A percentile compares a stretch with the other conserved stretches of the same genome.
Evolutionary conservation across 2,113 vertebrate genomes (phyloP).

Genomic region (Henicopernis longicauda): DNA sequence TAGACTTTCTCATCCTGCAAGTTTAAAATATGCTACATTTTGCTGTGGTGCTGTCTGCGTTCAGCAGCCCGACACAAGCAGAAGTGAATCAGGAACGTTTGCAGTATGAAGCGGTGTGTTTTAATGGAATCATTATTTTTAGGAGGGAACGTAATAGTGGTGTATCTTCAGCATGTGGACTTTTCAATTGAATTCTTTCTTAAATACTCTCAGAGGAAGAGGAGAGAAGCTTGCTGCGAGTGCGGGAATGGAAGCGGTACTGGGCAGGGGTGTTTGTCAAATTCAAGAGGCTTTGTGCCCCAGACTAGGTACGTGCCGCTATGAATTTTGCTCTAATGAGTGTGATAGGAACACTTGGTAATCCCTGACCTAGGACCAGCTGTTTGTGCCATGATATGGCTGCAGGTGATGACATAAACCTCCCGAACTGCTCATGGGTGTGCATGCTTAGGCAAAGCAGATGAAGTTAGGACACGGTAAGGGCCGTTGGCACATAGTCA

Average conservation of each 20-base stretch:
- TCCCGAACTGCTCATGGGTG: rapidly evolving
- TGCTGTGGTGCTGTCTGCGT: not conserved
- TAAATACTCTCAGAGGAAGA: not conserved
- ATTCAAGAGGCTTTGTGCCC: not conserved
- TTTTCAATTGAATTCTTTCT: not conserved
- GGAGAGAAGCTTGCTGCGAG: not conserved
- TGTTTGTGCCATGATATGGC: rapidly evolving
- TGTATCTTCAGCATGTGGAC: not conserved
- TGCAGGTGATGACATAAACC: rapidly evolving
- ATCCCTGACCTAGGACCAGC: too few relatives aligned
- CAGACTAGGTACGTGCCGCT: rapidly evolving
- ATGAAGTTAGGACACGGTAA: not conserved
- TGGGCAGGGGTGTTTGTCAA: not conserved
- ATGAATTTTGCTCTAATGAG: rapidly evolving
- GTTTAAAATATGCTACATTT: not conserved
- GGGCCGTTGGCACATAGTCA: rapidly evolving
- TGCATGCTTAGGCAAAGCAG: not conserved
- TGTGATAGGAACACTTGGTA: not conserved
- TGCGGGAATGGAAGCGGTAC: not conserved
- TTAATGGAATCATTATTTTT: not conserved
- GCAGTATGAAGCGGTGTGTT: not conserved
- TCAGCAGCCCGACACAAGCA: not conserved
- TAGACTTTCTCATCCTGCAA: not conserved
- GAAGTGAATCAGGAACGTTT: rapidly evolving
- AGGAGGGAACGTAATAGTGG: not conserved